These are phyloP conservation scores for Hybognathus amarus DNA, from an alignment of 2,797 vertebrate genomes.

Conservation along the genomic window DNA sequence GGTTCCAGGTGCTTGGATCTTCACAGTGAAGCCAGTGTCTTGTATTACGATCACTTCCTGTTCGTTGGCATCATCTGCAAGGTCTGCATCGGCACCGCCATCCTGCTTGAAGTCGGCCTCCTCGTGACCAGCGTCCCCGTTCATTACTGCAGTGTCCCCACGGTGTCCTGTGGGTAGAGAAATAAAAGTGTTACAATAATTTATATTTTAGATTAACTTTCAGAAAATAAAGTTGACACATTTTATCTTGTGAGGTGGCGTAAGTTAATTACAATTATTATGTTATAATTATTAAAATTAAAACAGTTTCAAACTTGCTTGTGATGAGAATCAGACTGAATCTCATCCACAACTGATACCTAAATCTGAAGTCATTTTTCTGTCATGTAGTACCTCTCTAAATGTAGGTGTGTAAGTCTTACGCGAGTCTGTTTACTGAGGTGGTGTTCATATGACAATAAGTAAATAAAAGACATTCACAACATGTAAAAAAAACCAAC, in stretches of 20 bases:
- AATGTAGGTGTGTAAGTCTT: not conserved
- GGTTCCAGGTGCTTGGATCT: conserved; percentile 93
- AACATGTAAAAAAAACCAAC: not conserved
- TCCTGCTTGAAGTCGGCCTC: conserved; percentile 82
- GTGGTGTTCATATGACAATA: not conserved
- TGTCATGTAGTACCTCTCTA: not conserved
- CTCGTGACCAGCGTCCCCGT: conserved; percentile 84
- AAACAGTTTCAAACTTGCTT: not conserved
- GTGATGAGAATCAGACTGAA: not conserved
- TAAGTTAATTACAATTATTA: too few species aligned
- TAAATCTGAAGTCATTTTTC: not conserved
- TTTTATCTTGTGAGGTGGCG: not conserved
- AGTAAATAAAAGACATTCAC: not conserved
- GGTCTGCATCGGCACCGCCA: conserved; percentile 79
- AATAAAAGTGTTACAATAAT: not conserved
- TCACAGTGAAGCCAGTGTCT: conserved; percentile 97
- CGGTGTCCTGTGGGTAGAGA: conserved; percentile 76
- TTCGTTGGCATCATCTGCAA: conserved; percentile 86
- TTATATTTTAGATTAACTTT: not conserved
- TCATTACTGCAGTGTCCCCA: conserved; percentile 85
- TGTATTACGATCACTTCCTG: conserved; percentile 99
- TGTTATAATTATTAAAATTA: too few species aligned
- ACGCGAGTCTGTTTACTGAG: not conserved
- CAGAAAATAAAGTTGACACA: not conserved
- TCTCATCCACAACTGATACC: not conserved